phyloP scores from a whole-genome alignment of 2,797 vertebrate species.

The Anniella stebbinsi region DNA sequence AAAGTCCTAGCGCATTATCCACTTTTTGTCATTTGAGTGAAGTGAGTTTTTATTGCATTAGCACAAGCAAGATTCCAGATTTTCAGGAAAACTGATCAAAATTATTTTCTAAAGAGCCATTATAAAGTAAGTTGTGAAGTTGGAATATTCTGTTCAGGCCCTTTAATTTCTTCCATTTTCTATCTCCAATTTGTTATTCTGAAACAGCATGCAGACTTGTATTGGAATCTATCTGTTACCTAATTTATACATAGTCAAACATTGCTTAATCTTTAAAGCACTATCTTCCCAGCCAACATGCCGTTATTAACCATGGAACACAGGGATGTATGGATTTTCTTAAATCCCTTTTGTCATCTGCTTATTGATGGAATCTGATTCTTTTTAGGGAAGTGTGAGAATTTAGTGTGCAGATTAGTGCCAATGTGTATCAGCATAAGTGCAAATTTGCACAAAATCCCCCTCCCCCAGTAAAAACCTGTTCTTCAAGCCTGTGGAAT shows the following conservation, averaged over 20 bases:
- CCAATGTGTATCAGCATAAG: too few species aligned
- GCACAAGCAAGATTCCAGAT: constrained; percentile 67
- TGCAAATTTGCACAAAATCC: too few species aligned
- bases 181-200: neutral
- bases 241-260: constrained; percentile 9
- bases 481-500: too few species aligned
- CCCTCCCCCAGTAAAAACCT: too few species aligned
- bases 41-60: constrained; percentile 77
- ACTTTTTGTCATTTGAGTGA: constrained; percentile 73
- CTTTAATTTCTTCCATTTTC: constrained; percentile 24
- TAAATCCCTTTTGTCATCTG: too few species aligned
- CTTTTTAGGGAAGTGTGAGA: too few species aligned
- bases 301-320: constrained; percentile 10
- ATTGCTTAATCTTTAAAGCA: constrained; percentile 3
- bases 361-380: too few species aligned
- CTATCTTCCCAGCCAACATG: neutral
- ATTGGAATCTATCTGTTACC: rapidly evolving
- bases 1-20: constrained; percentile 72
- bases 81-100: constrained; percentile 64
- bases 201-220: neutral
- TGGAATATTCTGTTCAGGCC: constrained; percentile 37
- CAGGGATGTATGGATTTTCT: too few species aligned
- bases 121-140: constrained; percentile 57
- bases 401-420: too few species aligned
- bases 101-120: constrained; percentile 40